Conservation (phyloP, 2,113 vertebrate genomes). For the Azemiops feae region DNA sequence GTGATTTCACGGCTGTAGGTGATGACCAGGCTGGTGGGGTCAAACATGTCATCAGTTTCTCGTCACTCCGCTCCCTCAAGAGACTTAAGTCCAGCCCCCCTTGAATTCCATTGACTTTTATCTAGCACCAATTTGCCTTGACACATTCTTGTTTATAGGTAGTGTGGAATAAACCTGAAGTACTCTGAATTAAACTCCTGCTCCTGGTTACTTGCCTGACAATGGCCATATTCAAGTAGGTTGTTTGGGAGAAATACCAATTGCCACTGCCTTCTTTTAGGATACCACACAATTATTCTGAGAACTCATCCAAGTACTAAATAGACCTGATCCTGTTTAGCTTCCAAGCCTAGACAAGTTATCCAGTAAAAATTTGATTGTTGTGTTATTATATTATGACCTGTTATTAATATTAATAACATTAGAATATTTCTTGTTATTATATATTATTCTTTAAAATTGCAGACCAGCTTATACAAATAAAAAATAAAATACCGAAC, state of each 20-base stretch:
- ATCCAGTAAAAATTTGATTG: background rate
- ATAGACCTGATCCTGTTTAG: background rate
- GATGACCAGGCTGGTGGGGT: background rate
- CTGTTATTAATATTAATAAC: background rate
- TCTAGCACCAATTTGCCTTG: background rate
- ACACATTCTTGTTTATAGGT: background rate
- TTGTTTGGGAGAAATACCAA: background rate
- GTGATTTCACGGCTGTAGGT: background rate
- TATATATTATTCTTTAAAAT: background rate
- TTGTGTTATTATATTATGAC: background rate
- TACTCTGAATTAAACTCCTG: background rate
- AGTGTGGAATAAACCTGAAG: background rate
- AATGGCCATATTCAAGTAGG: background rate
- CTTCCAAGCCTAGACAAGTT: background rate
- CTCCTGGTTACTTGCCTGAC: background rate
- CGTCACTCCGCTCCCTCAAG: background rate
- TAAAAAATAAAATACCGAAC: background rate
- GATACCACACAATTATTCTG: background rate
- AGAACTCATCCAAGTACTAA: background rate
- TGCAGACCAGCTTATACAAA: background rate
- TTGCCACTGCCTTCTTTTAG: background rate
- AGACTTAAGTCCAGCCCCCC: background rate
- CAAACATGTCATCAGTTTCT: background rate
- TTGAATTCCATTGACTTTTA: background rate
- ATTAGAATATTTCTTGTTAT: background rate